Evolutionary conservation across 2,888 invertebrate species (phyloP).

Genomic region (Lagria hirta): DNA sequence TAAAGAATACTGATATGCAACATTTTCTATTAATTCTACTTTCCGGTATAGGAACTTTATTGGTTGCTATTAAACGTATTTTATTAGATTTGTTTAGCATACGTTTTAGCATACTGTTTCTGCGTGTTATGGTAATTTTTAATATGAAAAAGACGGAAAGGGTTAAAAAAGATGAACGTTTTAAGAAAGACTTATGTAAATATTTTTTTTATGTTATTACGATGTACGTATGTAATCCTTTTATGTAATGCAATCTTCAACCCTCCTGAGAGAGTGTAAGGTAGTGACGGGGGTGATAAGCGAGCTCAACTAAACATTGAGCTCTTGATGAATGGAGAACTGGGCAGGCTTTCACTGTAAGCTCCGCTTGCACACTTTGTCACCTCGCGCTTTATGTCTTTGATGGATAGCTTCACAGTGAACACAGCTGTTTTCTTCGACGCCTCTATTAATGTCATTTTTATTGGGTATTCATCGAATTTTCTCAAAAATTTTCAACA

Average conservation of each 20-base stretch:
- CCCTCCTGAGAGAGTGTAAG: slow-evolving; percentile 40
- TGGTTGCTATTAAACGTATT: too few species aligned
- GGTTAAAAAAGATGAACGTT: too few species aligned
- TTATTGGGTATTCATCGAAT: slow-evolving; percentile 42
- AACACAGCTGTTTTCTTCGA: slow-evolving; percentile 49
- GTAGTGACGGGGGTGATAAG: slow-evolving; percentile 40
- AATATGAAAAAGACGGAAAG: too few species aligned
- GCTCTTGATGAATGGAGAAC: slow-evolving; percentile 50
- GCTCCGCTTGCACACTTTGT: slow-evolving; percentile 51
- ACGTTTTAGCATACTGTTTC: too few species aligned
- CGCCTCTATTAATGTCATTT: slow-evolving; percentile 51
- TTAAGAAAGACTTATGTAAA: too few species aligned
- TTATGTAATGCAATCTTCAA: slow-evolving; percentile 44
- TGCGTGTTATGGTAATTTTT: too few species aligned
- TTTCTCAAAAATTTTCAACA: slow-evolving; percentile 28
- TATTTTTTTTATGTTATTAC: too few species aligned
- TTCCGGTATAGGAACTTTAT: too few species aligned
- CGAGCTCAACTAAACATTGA: slow-evolving; percentile 46
- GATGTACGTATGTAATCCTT: slow-evolving; percentile 35
- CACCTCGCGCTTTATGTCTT: slow-evolving; percentile 51
- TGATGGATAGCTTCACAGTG: slow-evolving; percentile 49
- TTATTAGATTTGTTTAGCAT: too few species aligned
- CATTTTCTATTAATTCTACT: too few species aligned
- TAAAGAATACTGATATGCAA: too few species aligned
- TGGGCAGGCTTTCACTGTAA: slow-evolving; percentile 46